These are phyloP conservation scores for Pheucticus melanocephalus DNA, from an alignment of 2,113 vertebrate genomes.

Conservation along the genomic window DNA sequence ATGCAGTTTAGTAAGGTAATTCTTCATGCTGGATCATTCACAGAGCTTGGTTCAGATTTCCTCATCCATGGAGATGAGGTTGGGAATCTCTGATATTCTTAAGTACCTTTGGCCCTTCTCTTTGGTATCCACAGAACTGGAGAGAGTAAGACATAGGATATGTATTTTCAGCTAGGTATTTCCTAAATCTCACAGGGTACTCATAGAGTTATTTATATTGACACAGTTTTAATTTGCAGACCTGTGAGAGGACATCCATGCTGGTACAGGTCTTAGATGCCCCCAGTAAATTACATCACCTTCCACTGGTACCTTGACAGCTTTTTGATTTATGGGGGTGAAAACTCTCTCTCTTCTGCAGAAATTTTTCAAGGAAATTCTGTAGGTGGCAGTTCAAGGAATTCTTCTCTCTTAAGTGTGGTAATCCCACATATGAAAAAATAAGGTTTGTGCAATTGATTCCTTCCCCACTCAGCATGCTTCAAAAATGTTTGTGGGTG, in stretches of 20 bases:
- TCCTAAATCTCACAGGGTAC: neutral
- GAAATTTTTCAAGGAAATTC: neutral
- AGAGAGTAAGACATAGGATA: neutral
- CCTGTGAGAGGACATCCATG: neutral
- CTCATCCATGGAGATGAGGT: neutral
- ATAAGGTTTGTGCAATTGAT: neutral
- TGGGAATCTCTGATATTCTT: neutral
- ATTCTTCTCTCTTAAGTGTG: neutral
- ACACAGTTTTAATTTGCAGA: neutral
- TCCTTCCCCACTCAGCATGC: neutral
- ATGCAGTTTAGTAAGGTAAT: neutral
- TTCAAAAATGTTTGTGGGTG: constrained; percentile 26
- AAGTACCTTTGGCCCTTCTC: neutral
- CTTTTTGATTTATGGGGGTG: neutral
- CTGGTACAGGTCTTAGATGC: neutral
- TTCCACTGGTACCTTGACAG: neutral
- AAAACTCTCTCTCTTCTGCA: neutral
- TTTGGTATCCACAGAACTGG: neutral
- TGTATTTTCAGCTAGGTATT: neutral
- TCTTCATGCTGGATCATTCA: neutral
- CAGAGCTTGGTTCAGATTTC: neutral
- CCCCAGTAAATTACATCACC: neutral
- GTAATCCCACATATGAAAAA: constrained; percentile 15
- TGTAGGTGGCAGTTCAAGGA: constrained; percentile 44
- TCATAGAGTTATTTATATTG: neutral